Percentiles rank a stretch among this genome's conserved stretches.
phyloP scores from a whole-genome alignment of 1,140 invertebrate genomes.

The Zophobas morio region DNA sequence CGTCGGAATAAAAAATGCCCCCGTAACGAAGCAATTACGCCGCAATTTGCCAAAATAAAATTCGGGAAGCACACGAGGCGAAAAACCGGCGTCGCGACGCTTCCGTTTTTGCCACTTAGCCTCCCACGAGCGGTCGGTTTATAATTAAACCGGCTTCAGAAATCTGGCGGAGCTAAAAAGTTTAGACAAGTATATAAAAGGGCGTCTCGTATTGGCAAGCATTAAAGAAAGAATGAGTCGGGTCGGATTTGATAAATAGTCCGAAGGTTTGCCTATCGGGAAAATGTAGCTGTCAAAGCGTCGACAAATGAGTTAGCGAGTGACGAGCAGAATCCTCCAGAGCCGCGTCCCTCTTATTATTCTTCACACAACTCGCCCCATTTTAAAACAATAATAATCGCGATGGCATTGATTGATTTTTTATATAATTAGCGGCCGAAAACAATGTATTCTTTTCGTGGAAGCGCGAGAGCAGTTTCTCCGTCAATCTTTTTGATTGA shows the following conservation, averaged over 20 bases:
- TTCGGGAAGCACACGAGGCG: not conserved
- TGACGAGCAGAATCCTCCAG: slow-evolving; percentile 41
- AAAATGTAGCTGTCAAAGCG: slow-evolving; percentile 44
- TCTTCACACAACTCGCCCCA: slow-evolving; percentile 31
- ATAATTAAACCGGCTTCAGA: not conserved
- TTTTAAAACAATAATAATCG: slow-evolving; percentile 37
- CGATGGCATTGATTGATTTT: slow-evolving; percentile 13
- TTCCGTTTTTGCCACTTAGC: not conserved
- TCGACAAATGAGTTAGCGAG: slow-evolving; percentile 42
- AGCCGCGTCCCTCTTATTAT: slow-evolving; percentile 33
- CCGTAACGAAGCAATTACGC: too few species aligned
- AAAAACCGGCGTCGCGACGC: not conserved
- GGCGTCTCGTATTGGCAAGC: slow-evolving; percentile 6
- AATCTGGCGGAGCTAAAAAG: slow-evolving; percentile 1
- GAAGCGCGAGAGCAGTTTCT: not conserved
- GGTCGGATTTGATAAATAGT: slow-evolving; percentile 48
- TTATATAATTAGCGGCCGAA: slow-evolving; percentile 6
- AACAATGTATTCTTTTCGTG: not conserved
- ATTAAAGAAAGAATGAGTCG: slow-evolving; percentile 37
- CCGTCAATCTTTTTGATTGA: slow-evolving; percentile 45
- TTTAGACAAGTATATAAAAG: slow-evolving; percentile 22
- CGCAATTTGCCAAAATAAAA: not conserved
- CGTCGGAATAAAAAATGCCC: too few species aligned
- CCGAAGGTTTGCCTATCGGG: slow-evolving; percentile 45
- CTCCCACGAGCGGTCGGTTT: not conserved